Evolutionary conservation across 2,797 vertebrate species (phyloP).

Genomic region (Mormyrops attenuatus): DNA sequence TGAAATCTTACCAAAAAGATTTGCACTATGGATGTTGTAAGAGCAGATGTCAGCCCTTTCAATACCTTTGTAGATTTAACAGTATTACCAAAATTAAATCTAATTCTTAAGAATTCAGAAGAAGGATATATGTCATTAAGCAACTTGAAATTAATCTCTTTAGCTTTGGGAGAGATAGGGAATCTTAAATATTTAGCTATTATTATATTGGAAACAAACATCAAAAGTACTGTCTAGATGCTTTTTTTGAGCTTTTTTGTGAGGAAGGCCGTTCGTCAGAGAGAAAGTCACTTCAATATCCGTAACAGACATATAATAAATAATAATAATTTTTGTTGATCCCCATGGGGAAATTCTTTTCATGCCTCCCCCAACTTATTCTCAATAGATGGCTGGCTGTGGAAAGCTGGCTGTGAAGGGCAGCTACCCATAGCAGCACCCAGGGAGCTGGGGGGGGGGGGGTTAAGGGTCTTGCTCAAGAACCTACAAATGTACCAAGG

Average conservation of each 20-base stretch:
- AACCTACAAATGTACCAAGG: neutral
- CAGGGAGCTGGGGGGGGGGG: neutral
- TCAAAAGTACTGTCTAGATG: neutral
- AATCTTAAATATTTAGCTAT: neutral
- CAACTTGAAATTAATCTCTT: neutral
- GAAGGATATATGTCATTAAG: neutral
- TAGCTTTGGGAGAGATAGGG: neutral
- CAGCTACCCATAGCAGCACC: neutral
- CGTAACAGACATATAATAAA: neutral
- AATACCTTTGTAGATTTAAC: neutral
- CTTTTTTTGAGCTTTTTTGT: neutral
- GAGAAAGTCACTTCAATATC: neutral
- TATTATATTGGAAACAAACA: neutral
- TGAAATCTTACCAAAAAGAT: neutral
- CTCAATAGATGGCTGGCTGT: neutral
- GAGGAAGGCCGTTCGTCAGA: neutral
- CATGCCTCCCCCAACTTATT: neutral
- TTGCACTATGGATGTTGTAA: neutral
- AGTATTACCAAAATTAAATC: neutral
- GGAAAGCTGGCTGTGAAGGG: neutral
- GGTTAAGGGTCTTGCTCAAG: neutral
- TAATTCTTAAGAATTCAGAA: neutral
- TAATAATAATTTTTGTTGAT: neutral
- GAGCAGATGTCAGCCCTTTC: neutral
- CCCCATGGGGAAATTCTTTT: neutral